Percentiles rank a stretch among this genome's conserved stretches.
Evolutionary conservation across 2,888 invertebrate genomes (phyloP).

Genomic region (Nowickia ferox): DNA sequence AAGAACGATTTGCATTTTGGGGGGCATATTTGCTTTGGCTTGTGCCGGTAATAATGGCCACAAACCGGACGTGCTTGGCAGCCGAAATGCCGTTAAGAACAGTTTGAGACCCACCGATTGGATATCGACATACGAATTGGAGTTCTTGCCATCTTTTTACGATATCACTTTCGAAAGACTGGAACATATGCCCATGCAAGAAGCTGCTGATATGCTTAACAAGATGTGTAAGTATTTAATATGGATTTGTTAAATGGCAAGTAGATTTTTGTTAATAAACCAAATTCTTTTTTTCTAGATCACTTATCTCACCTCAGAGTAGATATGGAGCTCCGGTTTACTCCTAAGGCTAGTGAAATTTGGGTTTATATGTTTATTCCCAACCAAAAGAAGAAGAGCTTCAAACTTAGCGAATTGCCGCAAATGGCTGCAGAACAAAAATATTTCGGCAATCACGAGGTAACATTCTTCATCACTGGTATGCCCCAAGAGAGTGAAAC

Average conservation of each 20-base stretch:
- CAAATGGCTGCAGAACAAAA: slow-evolving; percentile 67
- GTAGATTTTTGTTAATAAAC: background rate
- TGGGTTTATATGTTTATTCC: slow-evolving; percentile 30
- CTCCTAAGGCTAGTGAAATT: slow-evolving; percentile 73
- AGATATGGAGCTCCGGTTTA: slow-evolving; percentile 76
- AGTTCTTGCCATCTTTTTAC: slow-evolving; percentile 76
- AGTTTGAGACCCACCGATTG: slow-evolving; percentile 77
- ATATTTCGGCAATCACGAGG: slow-evolving; percentile 78
- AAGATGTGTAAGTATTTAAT: slow-evolving; percentile 77
- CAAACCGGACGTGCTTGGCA: slow-evolving; percentile 54
- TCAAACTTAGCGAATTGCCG: slow-evolving; percentile 75
- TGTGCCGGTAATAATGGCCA: slow-evolving; percentile 67
- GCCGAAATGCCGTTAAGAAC: slow-evolving; percentile 71
- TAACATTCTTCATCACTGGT: slow-evolving; percentile 80
- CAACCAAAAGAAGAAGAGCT: slow-evolving; percentile 44
- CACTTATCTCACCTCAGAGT: slow-evolving; percentile 77
- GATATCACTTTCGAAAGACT: slow-evolving; percentile 76
- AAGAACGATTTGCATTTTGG: slow-evolving; percentile 76
- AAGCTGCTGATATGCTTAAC: slow-evolving; percentile 77
- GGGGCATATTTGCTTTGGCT: slow-evolving; percentile 74
- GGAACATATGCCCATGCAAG: slow-evolving; percentile 76
- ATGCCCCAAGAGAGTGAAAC: slow-evolving; percentile 76
- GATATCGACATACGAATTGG: slow-evolving; percentile 76
- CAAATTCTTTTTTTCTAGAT: slow-evolving; percentile 69
- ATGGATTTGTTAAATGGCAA: background rate